Conservation (phyloP, 2,797 vertebrate genomes). For the Clarias pachynema region DNA sequence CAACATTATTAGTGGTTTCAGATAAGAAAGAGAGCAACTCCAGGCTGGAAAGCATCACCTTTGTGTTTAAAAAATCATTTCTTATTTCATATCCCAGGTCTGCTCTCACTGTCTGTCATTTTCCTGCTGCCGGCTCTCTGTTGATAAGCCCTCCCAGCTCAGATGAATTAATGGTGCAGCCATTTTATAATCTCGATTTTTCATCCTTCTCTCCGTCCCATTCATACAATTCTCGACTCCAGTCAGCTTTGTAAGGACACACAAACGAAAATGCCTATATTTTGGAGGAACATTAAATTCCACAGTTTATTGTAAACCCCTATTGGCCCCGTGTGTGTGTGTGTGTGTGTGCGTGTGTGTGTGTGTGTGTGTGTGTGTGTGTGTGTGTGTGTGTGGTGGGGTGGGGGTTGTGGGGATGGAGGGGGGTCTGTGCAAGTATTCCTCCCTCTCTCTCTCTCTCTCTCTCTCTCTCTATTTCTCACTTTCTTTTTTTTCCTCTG, state of each 20-base stretch:
- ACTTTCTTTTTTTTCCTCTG: not conserved
- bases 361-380: no score
- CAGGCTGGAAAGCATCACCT: conserved; percentile 42
- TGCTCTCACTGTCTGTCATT: conserved; percentile 33
- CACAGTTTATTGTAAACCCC: conserved; percentile 45
- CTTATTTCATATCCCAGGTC: conserved; percentile 32
- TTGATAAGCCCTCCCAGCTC: conserved; percentile 40
- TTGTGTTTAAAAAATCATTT: conserved; percentile 40
- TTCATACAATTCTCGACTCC: conserved; percentile 10
- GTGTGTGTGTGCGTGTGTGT: no score
- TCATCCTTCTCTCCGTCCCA: conserved; percentile 19
- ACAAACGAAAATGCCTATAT: conserved; percentile 40
- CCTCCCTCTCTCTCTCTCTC: not conserved
- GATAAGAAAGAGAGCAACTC: conserved; percentile 35
- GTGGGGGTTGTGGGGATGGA: no score
- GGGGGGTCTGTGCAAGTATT: not conserved
- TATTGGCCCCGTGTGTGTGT: not conserved
- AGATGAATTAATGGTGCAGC: conserved; percentile 39
- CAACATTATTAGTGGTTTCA: conserved; percentile 43
- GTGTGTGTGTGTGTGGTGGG: no score
- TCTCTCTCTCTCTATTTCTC: not conserved
- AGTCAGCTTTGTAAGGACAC: conserved; percentile 26
- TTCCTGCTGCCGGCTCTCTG: conserved; percentile 29
- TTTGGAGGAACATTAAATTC: conserved; percentile 51
- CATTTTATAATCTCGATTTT: conserved; percentile 34